These are phyloP conservation scores for Planococcus citri DNA, from an alignment of 1,140 invertebrate genomes.

Conservation along the genomic window DNA sequence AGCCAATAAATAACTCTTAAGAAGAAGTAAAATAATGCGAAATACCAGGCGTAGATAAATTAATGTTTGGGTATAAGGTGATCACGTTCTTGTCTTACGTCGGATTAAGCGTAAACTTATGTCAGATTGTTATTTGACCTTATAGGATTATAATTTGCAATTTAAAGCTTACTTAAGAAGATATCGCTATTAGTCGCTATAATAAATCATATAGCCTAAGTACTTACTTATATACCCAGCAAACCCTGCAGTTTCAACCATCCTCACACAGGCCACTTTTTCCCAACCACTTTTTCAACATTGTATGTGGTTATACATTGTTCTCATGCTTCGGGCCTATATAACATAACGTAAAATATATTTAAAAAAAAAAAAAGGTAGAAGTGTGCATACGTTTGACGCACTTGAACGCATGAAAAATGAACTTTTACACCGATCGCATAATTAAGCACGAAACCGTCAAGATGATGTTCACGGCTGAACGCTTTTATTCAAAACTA, in stretches of 20 bases:
- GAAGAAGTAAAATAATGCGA: background rate
- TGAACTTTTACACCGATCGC: constrained; percentile 6
- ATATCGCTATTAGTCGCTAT: background rate
- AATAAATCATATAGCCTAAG: background rate
- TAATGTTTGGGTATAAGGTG: background rate
- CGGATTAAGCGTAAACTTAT: background rate
- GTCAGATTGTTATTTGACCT: background rate
- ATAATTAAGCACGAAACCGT: constrained; percentile 7
- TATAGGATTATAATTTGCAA: background rate
- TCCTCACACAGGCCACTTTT: too few relatives aligned
- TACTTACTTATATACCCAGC: too few relatives aligned
- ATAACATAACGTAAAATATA: too few relatives aligned
- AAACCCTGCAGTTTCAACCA: too few relatives aligned
- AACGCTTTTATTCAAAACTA: constrained; percentile 4
- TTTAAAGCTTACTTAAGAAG: background rate
- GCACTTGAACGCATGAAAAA: constrained; percentile 6
- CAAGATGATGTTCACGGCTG: constrained; percentile 1
- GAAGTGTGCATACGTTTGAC: constrained; percentile 2
- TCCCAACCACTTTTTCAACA: background rate
- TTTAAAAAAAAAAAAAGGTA: background rate
- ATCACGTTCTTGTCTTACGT: background rate
- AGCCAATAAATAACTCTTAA: too few relatives aligned
- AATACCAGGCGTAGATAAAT: background rate
- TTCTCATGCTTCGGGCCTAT: too few relatives aligned
- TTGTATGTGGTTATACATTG: background rate